These are phyloP conservation scores for Empis stercorea DNA, from an alignment of 2,888 invertebrate species.

Conservation along the genomic window DNA sequence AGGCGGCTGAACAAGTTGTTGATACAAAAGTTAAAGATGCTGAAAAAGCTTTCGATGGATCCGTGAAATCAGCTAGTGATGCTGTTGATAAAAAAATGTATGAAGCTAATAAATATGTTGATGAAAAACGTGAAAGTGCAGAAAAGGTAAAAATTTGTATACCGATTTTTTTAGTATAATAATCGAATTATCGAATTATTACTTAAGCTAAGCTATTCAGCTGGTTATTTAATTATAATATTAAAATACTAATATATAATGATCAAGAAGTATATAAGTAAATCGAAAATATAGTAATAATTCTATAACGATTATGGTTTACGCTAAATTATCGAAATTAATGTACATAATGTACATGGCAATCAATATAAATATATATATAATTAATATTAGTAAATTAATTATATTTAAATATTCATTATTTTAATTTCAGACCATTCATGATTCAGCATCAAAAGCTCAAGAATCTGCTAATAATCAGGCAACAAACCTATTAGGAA, in stretches of 20 bases:
- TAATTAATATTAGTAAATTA: no score
- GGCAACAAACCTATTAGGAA: conserved; percentile 32
- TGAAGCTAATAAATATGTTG: conserved; percentile 48
- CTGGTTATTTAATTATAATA: no score
- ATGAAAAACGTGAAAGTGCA: conserved; percentile 41
- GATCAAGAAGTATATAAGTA: no score
- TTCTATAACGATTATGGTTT: no score
- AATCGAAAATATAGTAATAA: no score
- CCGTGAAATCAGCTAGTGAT: conserved; percentile 43
- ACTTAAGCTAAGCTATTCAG: no score
- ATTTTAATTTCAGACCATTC: conserved; percentile 21
- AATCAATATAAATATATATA: no score
- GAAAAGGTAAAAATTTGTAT: conserved; percentile 24
- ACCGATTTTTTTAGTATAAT: no score
- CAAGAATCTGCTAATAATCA: conserved; percentile 29
- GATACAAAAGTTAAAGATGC: conserved; percentile 39
- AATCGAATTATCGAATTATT: no score
- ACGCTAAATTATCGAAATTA: no score
- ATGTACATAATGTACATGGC: no score
- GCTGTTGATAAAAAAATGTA: conserved; percentile 49
- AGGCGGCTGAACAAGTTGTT: conserved; percentile 37
- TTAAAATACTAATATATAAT: no score
- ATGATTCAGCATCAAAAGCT: conserved; percentile 27
- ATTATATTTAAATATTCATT: background rate
- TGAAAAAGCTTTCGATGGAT: conserved; percentile 39